Percentiles rank a stretch among this genome's conserved stretches.
Conservation (phyloP, 2,888 invertebrate species). For the Dendrolimus pini region DNA sequence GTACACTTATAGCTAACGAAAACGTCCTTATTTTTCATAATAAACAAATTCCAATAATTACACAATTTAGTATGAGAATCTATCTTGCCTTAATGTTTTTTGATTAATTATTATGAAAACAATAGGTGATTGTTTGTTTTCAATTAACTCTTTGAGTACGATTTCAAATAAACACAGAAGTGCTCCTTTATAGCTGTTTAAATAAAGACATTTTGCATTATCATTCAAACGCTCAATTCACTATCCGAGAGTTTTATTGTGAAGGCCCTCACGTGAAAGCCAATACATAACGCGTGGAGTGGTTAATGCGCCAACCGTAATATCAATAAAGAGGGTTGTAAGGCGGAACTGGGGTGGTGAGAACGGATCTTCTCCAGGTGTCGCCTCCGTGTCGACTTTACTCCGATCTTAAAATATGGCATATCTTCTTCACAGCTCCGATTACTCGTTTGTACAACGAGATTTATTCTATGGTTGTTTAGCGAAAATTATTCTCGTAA, state of each 20-base stretch:
- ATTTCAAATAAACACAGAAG: background rate
- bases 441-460: constrained; percentile 54
- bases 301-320: constrained; percentile 60
- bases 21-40: too few species aligned
- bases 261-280: constrained; percentile 42
- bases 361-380: constrained; percentile 41
- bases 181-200: background rate
- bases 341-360: constrained; percentile 24
- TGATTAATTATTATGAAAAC: too few species aligned
- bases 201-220: constrained; percentile 14
- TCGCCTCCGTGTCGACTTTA: constrained; percentile 50
- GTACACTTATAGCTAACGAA: too few species aligned
- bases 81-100: too few species aligned
- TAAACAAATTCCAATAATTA: too few species aligned
- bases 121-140: background rate
- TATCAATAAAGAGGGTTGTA: constrained; percentile 57
- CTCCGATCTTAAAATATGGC: constrained; percentile 66
- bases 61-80: too few species aligned
- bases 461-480: constrained; percentile 46
- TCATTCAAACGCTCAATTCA: constrained; percentile 27
- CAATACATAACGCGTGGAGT: constrained; percentile 55
- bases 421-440: constrained; percentile 52
- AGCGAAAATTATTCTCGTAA: constrained; percentile 35
- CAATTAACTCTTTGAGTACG: background rate
- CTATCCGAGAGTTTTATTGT: constrained; percentile 45